These are phyloP conservation scores for Lasiurus borealis DNA, from an alignment of 2,113 vertebrate species.

Conservation along the genomic window DNA sequence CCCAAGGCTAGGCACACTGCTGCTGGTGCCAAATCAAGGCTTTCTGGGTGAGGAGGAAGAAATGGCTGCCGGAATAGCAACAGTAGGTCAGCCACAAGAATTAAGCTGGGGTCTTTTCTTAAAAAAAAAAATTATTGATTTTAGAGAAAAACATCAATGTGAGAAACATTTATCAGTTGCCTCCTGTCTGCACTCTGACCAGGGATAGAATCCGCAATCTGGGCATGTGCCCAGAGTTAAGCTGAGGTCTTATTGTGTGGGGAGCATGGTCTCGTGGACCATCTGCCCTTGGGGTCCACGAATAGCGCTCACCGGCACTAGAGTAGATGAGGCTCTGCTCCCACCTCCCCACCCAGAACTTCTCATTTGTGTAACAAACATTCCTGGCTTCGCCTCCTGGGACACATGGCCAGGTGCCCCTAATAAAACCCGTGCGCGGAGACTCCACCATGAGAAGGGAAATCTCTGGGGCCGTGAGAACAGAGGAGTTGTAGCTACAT, in stretches of 20 bases:
- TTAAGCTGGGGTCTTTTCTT: not conserved
- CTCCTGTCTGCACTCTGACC: not conserved
- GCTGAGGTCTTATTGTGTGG: not conserved
- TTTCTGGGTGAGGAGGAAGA: not conserved
- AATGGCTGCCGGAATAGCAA: not conserved
- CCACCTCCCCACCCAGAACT: not conserved
- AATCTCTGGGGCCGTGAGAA: slow-evolving; percentile 66
- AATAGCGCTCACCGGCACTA: not conserved
- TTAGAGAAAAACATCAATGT: not conserved
- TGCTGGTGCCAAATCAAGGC: slow-evolving; percentile 16
- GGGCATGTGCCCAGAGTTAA: not conserved
- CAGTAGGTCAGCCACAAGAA: not conserved
- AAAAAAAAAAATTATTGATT: not conserved
- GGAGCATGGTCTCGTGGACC: not conserved
- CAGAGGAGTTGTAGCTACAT: not conserved
- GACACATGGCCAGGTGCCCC: slow-evolving; percentile 32
- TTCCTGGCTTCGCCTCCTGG: not conserved
- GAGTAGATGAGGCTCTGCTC: not conserved
- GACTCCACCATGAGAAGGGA: not conserved
- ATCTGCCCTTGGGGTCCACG: not conserved
- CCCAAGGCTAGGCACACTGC: not conserved
- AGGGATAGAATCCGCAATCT: not conserved
- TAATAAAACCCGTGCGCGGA: not conserved
- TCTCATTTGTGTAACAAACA: not conserved
- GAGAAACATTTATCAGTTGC: not conserved